Evolutionary conservation across 2,797 vertebrate species (phyloP), one percentile per base, ranked within the genome.

Genomic region (Pangasius krempfi): DNA sequence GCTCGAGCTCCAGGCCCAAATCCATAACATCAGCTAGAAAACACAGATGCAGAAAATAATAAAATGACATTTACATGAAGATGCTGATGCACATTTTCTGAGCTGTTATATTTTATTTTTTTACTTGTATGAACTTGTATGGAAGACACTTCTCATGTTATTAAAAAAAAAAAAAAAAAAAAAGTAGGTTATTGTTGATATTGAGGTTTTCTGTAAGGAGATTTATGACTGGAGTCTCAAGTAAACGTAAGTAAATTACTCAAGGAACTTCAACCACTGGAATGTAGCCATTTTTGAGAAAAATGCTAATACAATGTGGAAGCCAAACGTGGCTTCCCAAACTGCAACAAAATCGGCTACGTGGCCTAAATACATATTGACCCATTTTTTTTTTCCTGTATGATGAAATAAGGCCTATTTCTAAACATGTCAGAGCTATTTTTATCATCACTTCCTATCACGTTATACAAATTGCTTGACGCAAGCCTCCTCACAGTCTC

Each of bases 11-110:
- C 30, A 66, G 37, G 37, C 25, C 52, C 8, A 81, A 6, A 89
- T 22, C 20, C 90, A 1, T 7, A 30, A 27, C 52, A 92, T 52
- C 82, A 93, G 85, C 95, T 96, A 62, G 27, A 37, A 70, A 83
- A 89, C 27, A 86, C 5, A 88, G 40, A n/a, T 1, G 16, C 22
- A 80, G 44, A 47, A 64, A 44, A 52, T 4, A 44, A 75, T 47
- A 58, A 58, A 22, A 44, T 0, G 16, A 3, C 18, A 37, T 52
- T 33, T 7, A 33, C 10, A 37, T 68, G 16, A 22, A 2, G 16
- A 58, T 58, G n/a, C 72, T 72, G 18, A 44, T 10, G 9, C 37
- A 44, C 70, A 47, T 47, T 75, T 27, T 33, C 40, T 47, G 40
- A 68, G 64, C 13, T 4, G n/a, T 16, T 68, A 0, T 30, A 33